Base-by-base conservation (phyloP, 64 coral and sea anemone genomes). In the Catalaphyllia jardinei region DNA sequence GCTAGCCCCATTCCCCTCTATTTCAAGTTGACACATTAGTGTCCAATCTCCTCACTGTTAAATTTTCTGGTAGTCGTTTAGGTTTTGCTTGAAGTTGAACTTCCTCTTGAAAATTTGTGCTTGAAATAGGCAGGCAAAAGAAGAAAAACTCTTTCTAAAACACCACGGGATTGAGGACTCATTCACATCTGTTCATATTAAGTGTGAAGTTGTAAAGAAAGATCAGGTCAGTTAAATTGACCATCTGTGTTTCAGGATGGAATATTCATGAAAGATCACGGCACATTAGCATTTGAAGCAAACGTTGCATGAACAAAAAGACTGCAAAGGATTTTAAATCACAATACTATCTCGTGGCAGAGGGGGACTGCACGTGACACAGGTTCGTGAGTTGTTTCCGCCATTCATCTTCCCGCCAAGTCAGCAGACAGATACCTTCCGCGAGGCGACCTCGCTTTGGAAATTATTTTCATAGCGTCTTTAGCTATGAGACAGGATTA, bases 261-360 rank as follows among this genome's bases (percentile, higher is more conserved):
- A 85, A 71, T 71, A 85, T 85, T 85, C 81, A 85, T 85, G 81
- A 85, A 85, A 20, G 20, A 16, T 57, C 54, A 16, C 52, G 38
- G 42, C 63, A 16, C 46, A 85, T 69, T 85, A 71, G 33, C 81
- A 71, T 85, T 38, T 49, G 63, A 27, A 28, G 51, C 62, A 50
- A 71, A 63, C 10, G 28, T 1, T 51, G 14, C 13, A 4, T 18
- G 31, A 42, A 51, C 28, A 20, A 27, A 50, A 83, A 83, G 79
- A 9, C 22, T 85, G 30, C 63, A 71, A 35, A 85, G 61, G 27
- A 46, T 85, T 28, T n/a, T 27, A 85, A 24, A 27, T 27, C 27
- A 18, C 78, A 80, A 62, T 30, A 81, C 29, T 3, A 46, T 46
- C 55, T 16, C 63, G 81, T 85, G 81, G 63, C 63, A 35, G n/a